phyloP scores from a whole-genome alignment of 2,797 vertebrate genomes.

The Sebastes cheni region DNA sequence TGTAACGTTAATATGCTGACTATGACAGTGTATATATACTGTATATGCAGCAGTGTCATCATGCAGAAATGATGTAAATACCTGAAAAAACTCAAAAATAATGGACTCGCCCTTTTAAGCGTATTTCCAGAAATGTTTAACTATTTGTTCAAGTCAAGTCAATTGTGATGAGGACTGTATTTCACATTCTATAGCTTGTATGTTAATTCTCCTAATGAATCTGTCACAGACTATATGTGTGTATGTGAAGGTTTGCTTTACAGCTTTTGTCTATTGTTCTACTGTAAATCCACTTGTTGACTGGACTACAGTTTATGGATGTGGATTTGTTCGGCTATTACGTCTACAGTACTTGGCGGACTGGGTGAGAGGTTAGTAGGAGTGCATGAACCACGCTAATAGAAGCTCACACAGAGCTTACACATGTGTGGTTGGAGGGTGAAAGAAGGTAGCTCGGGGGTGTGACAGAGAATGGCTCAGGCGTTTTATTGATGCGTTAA shows the following conservation, averaged over 20 bases:
- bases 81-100: no score
- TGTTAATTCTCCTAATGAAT: not conserved
- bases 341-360: not conserved
- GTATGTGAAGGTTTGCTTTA: not conserved
- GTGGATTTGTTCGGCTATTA: not conserved
- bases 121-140: not conserved
- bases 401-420: not conserved
- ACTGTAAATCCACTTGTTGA: not conserved
- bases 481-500: slow-evolving; percentile 68
- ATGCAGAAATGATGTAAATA: no score
- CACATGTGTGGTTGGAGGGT: not conserved
- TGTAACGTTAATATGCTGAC: no score
- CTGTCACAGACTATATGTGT: not conserved
- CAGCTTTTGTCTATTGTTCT: not conserved
- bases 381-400: slow-evolving; percentile 2
- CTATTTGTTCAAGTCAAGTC: not conserved
- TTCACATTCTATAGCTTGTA: not conserved
- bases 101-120: no score
- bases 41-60: no score
- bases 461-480: not conserved
- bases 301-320: not conserved
- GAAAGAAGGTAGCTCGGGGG: not conserved
- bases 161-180: not conserved
- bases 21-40: no score
- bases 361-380: slow-evolving; percentile 9